Base-by-base conservation (phyloP, 2,888 invertebrate species). In the Papilio gigon region DNA sequence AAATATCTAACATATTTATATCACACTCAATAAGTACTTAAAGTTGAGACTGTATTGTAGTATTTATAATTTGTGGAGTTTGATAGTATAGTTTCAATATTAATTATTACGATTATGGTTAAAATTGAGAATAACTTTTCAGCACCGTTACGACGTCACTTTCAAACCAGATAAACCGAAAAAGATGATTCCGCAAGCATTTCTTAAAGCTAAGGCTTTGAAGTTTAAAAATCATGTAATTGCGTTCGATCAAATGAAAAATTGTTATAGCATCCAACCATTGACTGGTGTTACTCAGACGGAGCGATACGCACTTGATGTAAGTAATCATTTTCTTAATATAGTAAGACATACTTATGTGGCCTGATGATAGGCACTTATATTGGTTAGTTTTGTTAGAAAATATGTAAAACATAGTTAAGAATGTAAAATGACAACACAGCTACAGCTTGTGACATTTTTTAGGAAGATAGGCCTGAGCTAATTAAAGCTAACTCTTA, bases 81-180 rank as follows among this genome's bases (percentile, higher is more conserved):
- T n/a, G n/a, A n/a, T n/a, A n/a, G n/a, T n/a, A n/a, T n/a, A n/a
- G n/a, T n/a, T n/a, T n/a, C n/a, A n/a, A n/a, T n/a, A n/a, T n/a
- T n/a, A n/a, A n/a, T n/a, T n/a, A n/a, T n/a, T n/a, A n/a, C n/a
- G n/a, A n/a, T n/a, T 30, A 12, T 12, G 9, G 3, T 14, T 33
- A 33, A 4, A 33, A 33, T 20, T 22, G 22, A 61, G 25, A 35
- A 20, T 47, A 27, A 53, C 70, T 61, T 90, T 90, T 64, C 82
- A 92, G 81, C 85, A 93, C 78, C 98, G 99, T 78, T 99, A 99
- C 83, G 98, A 99, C 77, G 95, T 98, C 0, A 90, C 85, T 0
- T 93, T 96, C 40, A 88, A 81, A 1, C 96, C 96, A 0, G 95
- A 96, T 17, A 93, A 84, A 53, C 96, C 96, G 0, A 96, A 95